Evolutionary conservation across 2,113 vertebrate species (phyloP).

Genomic region (Aspiorhynchus laticeps): DNA sequence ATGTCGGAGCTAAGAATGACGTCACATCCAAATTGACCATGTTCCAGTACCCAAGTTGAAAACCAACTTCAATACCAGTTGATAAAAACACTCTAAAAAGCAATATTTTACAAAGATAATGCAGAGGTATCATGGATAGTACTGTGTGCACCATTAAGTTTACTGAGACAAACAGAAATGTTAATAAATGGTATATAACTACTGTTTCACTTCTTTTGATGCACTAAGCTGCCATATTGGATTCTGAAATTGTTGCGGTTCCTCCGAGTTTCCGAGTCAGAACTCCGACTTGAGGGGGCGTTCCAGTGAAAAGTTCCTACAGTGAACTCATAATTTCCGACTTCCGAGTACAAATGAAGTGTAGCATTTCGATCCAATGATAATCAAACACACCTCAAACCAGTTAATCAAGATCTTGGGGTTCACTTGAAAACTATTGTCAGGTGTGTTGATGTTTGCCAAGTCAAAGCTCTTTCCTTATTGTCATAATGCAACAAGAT

Average conservation of each 20-base stretch:
- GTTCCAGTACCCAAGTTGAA: not conserved
- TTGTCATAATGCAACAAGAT: not conserved
- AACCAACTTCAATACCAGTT: not conserved
- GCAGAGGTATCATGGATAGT: too few relatives aligned
- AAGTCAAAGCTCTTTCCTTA: not conserved
- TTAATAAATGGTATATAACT: not conserved
- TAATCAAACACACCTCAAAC: not conserved
- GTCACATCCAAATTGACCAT: not conserved
- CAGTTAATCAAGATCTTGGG: conserved; percentile 1
- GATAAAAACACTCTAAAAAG: too few relatives aligned
- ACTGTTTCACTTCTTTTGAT: too few relatives aligned
- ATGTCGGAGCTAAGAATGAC: not conserved
- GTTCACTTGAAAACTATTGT: not conserved
- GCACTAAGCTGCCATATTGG: too few relatives aligned
- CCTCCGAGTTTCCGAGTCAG: not conserved
- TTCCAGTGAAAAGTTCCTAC: not conserved
- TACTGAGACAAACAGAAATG: not conserved
- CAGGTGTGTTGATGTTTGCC: conserved; percentile 1
- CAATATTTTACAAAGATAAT: too few relatives aligned
- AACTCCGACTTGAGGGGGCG: not conserved
- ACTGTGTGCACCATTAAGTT: too few relatives aligned
- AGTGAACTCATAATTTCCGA: not conserved
- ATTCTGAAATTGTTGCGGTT: not conserved
- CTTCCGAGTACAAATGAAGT: not conserved
- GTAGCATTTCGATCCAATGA: not conserved